Conservation (phyloP, 2,888 invertebrate genomes). For the Pocota personata region DNA sequence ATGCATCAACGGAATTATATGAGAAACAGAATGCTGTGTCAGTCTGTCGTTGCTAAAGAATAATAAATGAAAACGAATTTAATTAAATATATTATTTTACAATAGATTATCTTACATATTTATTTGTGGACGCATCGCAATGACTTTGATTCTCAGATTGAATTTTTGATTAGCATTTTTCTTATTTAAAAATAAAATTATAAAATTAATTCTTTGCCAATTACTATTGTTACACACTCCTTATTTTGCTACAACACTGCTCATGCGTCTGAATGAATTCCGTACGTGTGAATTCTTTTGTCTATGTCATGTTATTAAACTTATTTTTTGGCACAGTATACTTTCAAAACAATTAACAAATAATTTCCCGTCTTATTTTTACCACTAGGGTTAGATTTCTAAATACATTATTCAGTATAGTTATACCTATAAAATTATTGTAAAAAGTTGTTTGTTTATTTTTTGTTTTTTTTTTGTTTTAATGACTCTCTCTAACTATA, state of each 20-base stretch:
- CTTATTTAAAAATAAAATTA: not conserved
- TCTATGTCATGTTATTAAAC: not conserved
- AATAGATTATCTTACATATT: slow-evolving; percentile 58
- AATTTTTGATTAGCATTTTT: slow-evolving; percentile 31
- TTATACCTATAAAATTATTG: slow-evolving; percentile 66
- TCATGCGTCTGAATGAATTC: slow-evolving; percentile 5
- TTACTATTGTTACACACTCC: not conserved
- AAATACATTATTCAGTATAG: slow-evolving; percentile 32
- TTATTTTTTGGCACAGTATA: slow-evolving; percentile 53
- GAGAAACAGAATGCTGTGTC: not conserved
- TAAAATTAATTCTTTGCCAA: slow-evolving; percentile 9
- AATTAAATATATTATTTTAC: slow-evolving; percentile 21
- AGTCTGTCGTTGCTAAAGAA: not conserved
- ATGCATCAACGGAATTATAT: not conserved
- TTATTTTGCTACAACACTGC: not conserved
- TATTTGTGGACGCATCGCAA: slow-evolving; percentile 62
- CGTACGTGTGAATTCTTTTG: not conserved
- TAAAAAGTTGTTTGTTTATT: slow-evolving; percentile 54
- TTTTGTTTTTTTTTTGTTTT: slow-evolving; percentile 5
- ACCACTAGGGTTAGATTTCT: slow-evolving; percentile 11
- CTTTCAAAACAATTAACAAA: slow-evolving; percentile 47
- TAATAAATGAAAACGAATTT: not conserved
- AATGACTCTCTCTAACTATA: slow-evolving; percentile 33
- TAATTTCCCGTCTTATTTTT: slow-evolving; percentile 31
- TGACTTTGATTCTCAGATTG: slow-evolving; percentile 51